A percentile compares a stretch with the other conserved stretches of the same genome.
phyloP scores from a whole-genome alignment of 1,140 invertebrate genomes.

The Caerostris darwini region DNA sequence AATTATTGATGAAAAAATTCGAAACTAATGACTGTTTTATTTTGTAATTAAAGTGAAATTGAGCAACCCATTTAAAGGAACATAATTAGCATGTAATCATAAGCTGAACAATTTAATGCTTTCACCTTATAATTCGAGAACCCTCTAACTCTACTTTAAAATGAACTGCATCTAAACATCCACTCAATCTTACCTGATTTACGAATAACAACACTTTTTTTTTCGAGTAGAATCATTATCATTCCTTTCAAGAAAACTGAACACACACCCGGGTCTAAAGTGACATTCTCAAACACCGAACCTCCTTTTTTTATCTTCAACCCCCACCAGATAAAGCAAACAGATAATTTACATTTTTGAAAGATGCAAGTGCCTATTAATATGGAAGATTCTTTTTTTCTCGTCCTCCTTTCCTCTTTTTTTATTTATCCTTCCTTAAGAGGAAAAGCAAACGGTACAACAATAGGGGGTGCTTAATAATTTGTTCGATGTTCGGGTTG shows the following conservation, averaged over 20 bases:
- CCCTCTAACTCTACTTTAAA: no score
- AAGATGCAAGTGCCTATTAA: slow-evolving; percentile 12
- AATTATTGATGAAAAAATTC: no score
- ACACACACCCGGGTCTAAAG: not conserved
- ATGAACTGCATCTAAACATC: not conserved
- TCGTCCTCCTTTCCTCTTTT: not conserved
- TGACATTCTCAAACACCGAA: not conserved
- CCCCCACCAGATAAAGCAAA: not conserved
- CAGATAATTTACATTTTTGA: not conserved
- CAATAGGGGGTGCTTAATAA: not conserved
- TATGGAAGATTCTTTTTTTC: not conserved
- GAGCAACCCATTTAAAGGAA: no score
- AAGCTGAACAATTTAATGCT: no score
- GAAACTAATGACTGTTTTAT: no score
- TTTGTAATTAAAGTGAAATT: no score
- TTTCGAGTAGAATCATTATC: not conserved
- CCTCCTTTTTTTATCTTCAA: not conserved
- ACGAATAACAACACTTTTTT: not conserved
- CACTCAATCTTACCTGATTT: not conserved
- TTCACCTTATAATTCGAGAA: no score
- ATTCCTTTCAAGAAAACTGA: not conserved
- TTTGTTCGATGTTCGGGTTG: not conserved
- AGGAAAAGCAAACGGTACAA: slow-evolving; percentile 3
- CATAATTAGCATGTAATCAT: no score
- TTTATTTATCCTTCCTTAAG: not conserved